Conservation (phyloP, 1,140 invertebrate genomes). For the Dinothrombium tinctorium region DNA sequence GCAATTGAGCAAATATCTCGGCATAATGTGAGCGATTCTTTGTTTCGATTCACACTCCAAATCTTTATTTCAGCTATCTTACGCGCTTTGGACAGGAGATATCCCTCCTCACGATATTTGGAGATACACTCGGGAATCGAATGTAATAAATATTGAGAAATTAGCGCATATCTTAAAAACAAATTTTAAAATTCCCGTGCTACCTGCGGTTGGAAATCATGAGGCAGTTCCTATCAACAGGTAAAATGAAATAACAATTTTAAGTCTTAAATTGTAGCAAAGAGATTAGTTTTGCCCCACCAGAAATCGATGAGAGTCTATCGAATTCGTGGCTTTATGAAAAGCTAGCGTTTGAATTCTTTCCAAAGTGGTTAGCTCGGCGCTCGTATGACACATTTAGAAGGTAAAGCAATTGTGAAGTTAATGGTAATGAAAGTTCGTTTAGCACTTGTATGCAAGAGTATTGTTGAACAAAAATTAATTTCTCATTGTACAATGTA, state of each 20-base stretch:
- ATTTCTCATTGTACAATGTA: no score
- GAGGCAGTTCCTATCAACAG: slow-evolving; percentile 85
- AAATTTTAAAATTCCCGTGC: slow-evolving; percentile 30
- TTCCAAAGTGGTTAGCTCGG: no score
- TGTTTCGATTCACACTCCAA: not conserved
- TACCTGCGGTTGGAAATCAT: slow-evolving; percentile 81
- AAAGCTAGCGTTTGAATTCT: no score
- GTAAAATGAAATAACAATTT: no score
- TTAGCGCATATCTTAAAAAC: not conserved
- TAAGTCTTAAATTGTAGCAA: no score
- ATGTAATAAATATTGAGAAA: slow-evolving; percentile 20
- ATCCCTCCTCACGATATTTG: slow-evolving; percentile 85
- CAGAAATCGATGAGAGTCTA: not conserved
- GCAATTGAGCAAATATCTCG: slow-evolving; percentile 55
- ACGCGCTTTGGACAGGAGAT: slow-evolving; percentile 94
- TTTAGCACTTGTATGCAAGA: no score
- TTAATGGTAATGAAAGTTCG: no score
- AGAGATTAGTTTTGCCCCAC: no score
- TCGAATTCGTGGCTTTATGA: slow-evolving; percentile 35
- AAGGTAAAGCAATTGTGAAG: no score
- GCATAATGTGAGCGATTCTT: not conserved
- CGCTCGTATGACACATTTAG: no score
- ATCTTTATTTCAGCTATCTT: slow-evolving; percentile 35
- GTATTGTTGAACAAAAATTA: no score
- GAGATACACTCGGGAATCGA: slow-evolving; percentile 78